These are phyloP conservation scores for Acipenser transmontanus DNA, from an alignment of 2,797 vertebrate species.

Conservation along the genomic window DNA sequence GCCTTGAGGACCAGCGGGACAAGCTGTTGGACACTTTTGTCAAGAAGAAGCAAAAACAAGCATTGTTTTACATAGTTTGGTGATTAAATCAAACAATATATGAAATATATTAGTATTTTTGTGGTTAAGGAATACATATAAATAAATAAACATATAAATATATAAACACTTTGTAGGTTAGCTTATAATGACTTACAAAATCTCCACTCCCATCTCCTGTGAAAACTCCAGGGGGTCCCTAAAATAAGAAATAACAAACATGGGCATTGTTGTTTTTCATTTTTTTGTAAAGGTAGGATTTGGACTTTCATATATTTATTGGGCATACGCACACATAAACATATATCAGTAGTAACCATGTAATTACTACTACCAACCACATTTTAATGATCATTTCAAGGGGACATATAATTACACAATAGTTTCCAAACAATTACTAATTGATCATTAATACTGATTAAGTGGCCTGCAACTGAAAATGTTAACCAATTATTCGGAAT, in stretches of 20 bases:
- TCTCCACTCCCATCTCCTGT: constrained; percentile 62
- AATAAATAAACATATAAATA: not conserved
- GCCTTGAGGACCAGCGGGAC: constrained; percentile 63
- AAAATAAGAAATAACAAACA: constrained; percentile 40
- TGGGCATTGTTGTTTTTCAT: no score
- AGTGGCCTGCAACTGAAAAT: not conserved
- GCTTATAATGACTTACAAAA: constrained; percentile 52
- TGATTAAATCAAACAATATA: no score
- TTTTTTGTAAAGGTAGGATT: no score
- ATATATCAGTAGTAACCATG: no score
- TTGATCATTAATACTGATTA: not conserved
- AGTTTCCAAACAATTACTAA: not conserved
- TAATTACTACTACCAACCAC: no score
- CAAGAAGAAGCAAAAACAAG: constrained; percentile 13
- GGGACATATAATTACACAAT: no score
- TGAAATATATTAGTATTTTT: no score
- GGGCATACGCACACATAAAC: no score
- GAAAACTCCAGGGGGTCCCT: constrained; percentile 59
- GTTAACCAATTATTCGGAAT: not conserved
- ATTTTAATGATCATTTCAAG: no score
- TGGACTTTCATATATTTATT: no score
- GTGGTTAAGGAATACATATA: not conserved
- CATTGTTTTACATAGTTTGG: not conserved
- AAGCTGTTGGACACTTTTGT: constrained; percentile 59
- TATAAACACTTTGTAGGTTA: not conserved